A percentile compares a stretch with the other conserved stretches of the same genome.
These are phyloP conservation scores for Rhinichthys klamathensis DNA, from an alignment of 2,113 vertebrate genomes.

Conservation along the genomic window DNA sequence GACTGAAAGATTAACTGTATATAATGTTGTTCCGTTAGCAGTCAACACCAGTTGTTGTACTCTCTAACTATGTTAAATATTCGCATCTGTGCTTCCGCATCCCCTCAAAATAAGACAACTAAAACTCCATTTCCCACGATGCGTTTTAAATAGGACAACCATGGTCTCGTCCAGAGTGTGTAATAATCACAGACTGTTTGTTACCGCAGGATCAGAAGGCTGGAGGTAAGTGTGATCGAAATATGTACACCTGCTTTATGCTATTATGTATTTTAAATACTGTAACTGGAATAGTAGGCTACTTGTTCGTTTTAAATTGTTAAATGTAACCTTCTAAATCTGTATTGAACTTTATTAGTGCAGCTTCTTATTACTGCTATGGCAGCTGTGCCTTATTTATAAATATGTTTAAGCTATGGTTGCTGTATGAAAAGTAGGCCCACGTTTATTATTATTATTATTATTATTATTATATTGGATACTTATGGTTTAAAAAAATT, in stretches of 20 bases:
- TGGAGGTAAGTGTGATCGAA: not conserved
- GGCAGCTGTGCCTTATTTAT: not conserved
- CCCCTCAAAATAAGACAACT: not conserved
- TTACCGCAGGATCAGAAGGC: not conserved
- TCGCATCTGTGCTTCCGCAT: not conserved
- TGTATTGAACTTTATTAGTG: not conserved
- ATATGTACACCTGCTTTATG: not conserved
- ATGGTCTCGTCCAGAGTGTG: not conserved
- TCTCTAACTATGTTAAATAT: not conserved
- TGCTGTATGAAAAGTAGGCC: too few species aligned
- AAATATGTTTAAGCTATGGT: not conserved
- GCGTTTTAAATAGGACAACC: not conserved
- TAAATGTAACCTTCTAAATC: not conserved
- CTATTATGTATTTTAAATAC: not conserved
- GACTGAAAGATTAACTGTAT: not conserved
- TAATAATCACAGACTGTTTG: not conserved
- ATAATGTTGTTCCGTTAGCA: not conserved
- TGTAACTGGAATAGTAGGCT: not conserved
- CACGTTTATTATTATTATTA: not conserved
- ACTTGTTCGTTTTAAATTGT: not conserved
- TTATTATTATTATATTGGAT: not conserved
- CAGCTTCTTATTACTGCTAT: not conserved
- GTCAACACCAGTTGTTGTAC: not conserved
- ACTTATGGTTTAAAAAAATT: not conserved
- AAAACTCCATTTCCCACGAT: not conserved